Base-by-base conservation (phyloP, 2,113 vertebrate genomes). In the Okapia johnstoni region DNA sequence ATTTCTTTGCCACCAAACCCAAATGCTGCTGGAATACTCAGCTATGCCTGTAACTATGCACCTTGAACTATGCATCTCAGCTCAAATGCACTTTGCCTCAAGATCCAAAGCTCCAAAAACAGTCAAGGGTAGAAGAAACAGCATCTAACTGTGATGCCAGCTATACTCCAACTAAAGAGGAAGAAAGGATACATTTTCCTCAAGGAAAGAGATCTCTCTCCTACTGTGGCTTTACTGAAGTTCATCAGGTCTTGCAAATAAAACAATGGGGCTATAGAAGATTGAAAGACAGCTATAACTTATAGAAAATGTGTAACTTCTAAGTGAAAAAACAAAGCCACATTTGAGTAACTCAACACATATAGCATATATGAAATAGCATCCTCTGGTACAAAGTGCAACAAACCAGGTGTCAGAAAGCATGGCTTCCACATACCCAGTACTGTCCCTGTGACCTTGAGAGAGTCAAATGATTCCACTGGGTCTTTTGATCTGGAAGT, bases 51-150 rank as follows among this genome's bases (percentile, higher is more conserved):
- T 92, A 97, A 98, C 40, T 76, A 46, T 95, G 25, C 61, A 97
- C 55, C 94, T 92, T 94, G 85, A 54, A 7, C 81, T 96, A 85
- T 80, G 90, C n/a, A 96, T 96, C 80, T 80, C 77, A 97, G 96
- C 97, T 95, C 97, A 97, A 96, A 98, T 43, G 92, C 61, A 11
- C 52, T 97, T 96, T 95, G 57, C 95, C 77, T 97, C 25, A 86
- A 95, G 77, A 96, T 83, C 81, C 80, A 90, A 94, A 94, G 50
- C 90, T 96, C n/a, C 7, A 3, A 3, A 58, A 57, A 23, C 40
- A 36, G 28, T 46, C 46, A 58, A 81, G 40, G 40, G 14, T 73
- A 96, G 84, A 80, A 90, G 17, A 40, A 36, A 14, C 26, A 66
- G 36, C 13, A 52, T 61, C 25, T 50, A 63, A 28, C 43, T 76